Evolutionary conservation across 2,113 vertebrate genomes (phyloP), one percentile per base, ranked within the genome.

Genomic region (Tricholaema leucomelas): DNA sequence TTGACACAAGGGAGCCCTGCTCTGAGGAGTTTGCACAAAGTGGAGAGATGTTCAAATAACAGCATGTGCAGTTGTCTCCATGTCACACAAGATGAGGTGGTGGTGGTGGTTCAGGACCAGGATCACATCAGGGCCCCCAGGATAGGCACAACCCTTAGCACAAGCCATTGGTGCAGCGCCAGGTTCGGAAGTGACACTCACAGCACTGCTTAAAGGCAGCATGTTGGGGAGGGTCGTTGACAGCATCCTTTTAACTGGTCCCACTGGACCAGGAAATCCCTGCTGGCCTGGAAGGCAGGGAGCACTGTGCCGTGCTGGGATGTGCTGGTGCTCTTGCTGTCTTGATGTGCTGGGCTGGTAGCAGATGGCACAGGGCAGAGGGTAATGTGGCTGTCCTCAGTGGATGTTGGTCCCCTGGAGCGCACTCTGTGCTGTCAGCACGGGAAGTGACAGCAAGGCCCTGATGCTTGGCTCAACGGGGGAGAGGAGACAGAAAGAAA

Each of bases 361-460:
- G 95, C 96, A 96, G 94, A 86, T 94, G 96, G 92, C 31, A 30
- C 14, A 19, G 94, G 94, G 94, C 95, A 94, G 77, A 91, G 91
- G 92, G 72, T 90, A 35, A 92, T 54, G 13, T 33, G 88, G 59
- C 90, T 90, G 93, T 88, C 89, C 95, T 91, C 76, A 0, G 91
- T 4, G 78, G 58, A 38, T 38, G 11, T 36, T 15, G 2, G 28
- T n/a, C 60, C 87, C 91, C 87, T 2, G 17, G 81, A 87, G 94
- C 58, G 4, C 12, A 73, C 81, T 56, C 24, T 0, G 3, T 21
- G 56, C 86, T 93, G 93, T 80, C 94, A 92, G 87, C 5, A 0
- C 0, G 19, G 75, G 67, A 63, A 85, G 64, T 92, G 96, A 94
- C 90, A 95, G 93, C 75, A 4, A 54, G 72, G 30, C 52, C 79